Base-by-base conservation (phyloP, 2,113 vertebrate species). In the Syngnathus scovelli region DNA sequence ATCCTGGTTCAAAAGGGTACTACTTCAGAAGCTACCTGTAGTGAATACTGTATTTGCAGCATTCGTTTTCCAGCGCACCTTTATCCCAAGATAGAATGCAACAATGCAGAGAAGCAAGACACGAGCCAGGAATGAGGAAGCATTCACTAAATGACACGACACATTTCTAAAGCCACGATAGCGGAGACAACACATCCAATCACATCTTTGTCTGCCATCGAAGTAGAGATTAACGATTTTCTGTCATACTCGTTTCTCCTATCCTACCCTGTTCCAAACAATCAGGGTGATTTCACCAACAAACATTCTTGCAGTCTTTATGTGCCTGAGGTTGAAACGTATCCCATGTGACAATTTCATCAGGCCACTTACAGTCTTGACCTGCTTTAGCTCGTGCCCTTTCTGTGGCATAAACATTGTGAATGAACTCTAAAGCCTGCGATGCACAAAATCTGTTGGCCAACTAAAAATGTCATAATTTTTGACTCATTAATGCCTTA, bases 291-390 rank as follows among this genome's bases (percentile, higher is more conserved):
- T 83, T 86, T 78, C 87, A 76, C 51, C 79, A 74, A 75, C 43
- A 59, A 64, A 76, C 10, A 62, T 84, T 83, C 64, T 58, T 83
- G 78, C 37, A 77, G 70, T 61, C 80, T 85, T 72, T 21, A 48
- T 68, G 43, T 63, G n/a, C 62, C 61, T 62, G 61, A 44, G 23
- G 41, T 74, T 70, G 67, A 86, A 81, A 85, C 78, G 80, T 89
- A 82, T 72, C 78, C 76, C 66, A 68, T 88, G 71, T 80, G 87
- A 81, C 62, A 68, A 78, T 88, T 88, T 72, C 76, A 89, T 81
- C 73, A 85, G 67, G 70, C 85, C 88, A 79, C 27, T 88, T 80
- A 90, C 70, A 77, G 72, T 78, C 72, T 71, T 90, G 78, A 79
- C 70, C 77, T 87, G 75, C 71, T 27, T 21, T 23, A 38, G 48